These are phyloP conservation scores for Dryobates pubescens DNA, from an alignment of 2,797 vertebrate genomes.

Conservation along the genomic window DNA sequence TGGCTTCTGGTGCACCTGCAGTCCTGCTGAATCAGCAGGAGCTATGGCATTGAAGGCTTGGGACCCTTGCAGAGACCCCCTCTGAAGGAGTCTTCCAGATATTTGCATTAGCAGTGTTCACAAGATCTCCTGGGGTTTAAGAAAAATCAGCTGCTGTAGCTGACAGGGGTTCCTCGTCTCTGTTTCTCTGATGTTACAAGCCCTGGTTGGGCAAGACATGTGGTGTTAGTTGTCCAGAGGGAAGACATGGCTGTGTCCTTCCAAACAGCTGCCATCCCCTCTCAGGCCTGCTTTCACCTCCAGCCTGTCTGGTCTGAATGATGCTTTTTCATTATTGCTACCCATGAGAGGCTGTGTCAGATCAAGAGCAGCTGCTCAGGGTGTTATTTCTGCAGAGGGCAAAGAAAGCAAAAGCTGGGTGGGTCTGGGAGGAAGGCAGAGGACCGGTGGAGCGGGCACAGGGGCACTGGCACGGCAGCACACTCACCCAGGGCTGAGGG, in stretches of 20 bases:
- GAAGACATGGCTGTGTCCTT: neutral
- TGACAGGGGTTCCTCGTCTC: neutral
- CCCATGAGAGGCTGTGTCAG: neutral
- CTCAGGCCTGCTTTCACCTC: neutral
- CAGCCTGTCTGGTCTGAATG: neutral
- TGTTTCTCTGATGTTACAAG: neutral
- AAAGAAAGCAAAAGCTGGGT: too few species aligned
- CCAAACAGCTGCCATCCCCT: fast-evolving
- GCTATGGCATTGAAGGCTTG: neutral
- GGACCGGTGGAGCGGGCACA: fast-evolving
- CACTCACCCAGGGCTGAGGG: neutral
- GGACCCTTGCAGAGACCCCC: neutral
- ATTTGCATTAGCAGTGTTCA: neutral
- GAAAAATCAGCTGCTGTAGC: neutral
- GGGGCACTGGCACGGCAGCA: fast-evolving
- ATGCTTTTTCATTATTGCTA: neutral
- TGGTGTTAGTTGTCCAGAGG: neutral
- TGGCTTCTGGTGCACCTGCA: neutral
- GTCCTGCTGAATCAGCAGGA: neutral
- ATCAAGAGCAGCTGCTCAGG: neutral
- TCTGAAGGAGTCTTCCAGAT: neutral
- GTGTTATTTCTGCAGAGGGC: neutral
- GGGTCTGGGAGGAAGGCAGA: neutral
- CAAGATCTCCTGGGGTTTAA: neutral
- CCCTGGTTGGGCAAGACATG: neutral